These are phyloP conservation scores for Leuciscus idus DNA, from an alignment of 2,113 vertebrate species.

Conservation along the genomic window DNA sequence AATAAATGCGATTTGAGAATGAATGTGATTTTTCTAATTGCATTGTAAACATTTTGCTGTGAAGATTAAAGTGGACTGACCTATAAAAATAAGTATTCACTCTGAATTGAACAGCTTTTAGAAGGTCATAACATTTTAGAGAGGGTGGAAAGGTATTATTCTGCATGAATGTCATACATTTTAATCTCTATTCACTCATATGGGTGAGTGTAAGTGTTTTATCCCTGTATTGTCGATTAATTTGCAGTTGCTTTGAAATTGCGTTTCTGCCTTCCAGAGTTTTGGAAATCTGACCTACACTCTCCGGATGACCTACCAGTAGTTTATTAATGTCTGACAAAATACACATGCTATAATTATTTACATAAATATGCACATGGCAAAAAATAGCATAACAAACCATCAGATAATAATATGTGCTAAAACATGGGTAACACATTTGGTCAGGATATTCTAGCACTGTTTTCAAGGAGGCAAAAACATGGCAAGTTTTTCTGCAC, in stretches of 20 bases:
- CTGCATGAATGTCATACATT: not conserved
- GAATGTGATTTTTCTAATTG: constrained; percentile 7
- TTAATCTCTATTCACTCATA: constrained; percentile 16
- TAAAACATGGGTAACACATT: too few species aligned
- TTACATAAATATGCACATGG: not conserved
- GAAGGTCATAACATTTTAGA: constrained; percentile 14
- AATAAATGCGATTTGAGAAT: not conserved
- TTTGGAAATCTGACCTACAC: not conserved
- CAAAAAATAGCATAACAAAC: too few species aligned
- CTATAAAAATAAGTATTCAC: constrained; percentile 1
- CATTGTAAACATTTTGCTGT: constrained; percentile 3
- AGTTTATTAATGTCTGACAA: not conserved
- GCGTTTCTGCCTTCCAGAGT: not conserved
- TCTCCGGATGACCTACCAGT: not conserved
- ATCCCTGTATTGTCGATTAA: not conserved
- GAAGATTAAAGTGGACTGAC: constrained; percentile 29
- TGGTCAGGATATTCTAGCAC: too few species aligned
- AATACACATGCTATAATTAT: not conserved
- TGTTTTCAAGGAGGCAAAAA: too few species aligned
- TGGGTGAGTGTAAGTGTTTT: not conserved
- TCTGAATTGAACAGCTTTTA: constrained; percentile 1
- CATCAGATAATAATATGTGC: too few species aligned
- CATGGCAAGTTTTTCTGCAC: too few species aligned
- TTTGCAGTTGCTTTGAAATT: not conserved
- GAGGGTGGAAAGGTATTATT: not conserved